phyloP scores from a whole-genome alignment of 2,113 vertebrate genomes.

The Triplophysa tibetana region DNA sequence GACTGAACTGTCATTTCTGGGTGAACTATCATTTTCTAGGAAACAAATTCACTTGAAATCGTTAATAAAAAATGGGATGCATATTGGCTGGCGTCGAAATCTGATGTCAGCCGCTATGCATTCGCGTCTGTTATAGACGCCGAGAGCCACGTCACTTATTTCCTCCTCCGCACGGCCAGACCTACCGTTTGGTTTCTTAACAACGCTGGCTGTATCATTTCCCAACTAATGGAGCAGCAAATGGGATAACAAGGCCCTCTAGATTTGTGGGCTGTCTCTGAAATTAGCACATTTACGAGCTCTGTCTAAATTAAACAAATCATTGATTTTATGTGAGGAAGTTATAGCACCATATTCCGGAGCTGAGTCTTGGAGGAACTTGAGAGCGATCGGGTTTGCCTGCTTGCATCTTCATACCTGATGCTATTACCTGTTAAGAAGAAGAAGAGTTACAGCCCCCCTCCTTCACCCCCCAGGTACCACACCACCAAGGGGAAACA shows the following conservation, averaged over 20 bases:
- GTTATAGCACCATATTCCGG: constrained; percentile 45
- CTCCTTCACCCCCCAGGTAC: constrained; percentile 21
- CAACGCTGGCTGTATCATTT: constrained; percentile 54
- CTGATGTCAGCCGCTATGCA: background rate
- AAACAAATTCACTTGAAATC: background rate
- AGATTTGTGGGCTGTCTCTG: constrained; percentile 58
- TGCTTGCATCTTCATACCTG: constrained; percentile 53
- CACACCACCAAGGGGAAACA: constrained; percentile 42
- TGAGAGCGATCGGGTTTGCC: constrained; percentile 18
- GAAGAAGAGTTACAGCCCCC: constrained; percentile 18
- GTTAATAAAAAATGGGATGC: background rate
- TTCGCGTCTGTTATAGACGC: background rate
- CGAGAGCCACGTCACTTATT: constrained; percentile 1
- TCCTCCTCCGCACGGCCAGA: constrained; percentile 8
- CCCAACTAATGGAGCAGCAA: constrained; percentile 58
- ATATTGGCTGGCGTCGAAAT: background rate
- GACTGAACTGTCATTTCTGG: no score
- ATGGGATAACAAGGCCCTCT: constrained; percentile 60
- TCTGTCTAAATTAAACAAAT: constrained; percentile 74
- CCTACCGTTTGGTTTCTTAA: constrained; percentile 51
- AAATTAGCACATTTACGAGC: constrained; percentile 62
- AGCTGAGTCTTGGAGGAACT: constrained; percentile 21
- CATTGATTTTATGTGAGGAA: constrained; percentile 59
- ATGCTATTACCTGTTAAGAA: constrained; percentile 68
- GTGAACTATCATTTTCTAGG: background rate